Conservation (phyloP, 2,113 vertebrate genomes). For the Gracilinanus agilis region DNA sequence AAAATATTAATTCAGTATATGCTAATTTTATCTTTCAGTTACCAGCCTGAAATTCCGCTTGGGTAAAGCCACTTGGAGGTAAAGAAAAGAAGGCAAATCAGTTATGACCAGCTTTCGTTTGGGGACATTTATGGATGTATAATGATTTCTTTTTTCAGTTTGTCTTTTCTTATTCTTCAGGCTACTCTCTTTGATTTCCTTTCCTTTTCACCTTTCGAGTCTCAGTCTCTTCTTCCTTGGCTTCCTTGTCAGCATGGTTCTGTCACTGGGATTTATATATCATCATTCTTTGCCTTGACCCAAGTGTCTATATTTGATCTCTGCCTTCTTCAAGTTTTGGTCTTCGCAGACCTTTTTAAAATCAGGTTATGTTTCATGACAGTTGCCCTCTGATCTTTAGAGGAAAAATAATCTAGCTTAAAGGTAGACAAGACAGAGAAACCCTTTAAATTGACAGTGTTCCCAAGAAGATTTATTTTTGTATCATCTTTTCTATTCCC, state of each 20-base stretch:
- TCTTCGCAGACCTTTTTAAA: conserved; percentile 70
- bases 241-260: conserved; percentile 52
- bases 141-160: background rate
- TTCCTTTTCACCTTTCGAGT: conserved; percentile 70
- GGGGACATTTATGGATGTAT: background rate
- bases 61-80: background rate
- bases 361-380: conserved; percentile 70
- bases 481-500: conserved; percentile 31
- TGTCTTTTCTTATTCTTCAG: conserved; percentile 39
- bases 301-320: conserved; percentile 69
- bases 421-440: conserved; percentile 50
- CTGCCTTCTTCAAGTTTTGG: conserved; percentile 63
- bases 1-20: background rate
- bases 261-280: conserved; percentile 42
- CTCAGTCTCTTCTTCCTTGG: conserved; percentile 56
- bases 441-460: conserved; percentile 61
- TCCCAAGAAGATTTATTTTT: conserved; percentile 55
- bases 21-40: background rate
- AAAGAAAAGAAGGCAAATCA: background rate
- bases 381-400: conserved; percentile 59
- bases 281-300: conserved; percentile 56
- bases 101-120: background rate
- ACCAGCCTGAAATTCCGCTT: background rate
- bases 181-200: conserved; percentile 54
- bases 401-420: conserved; percentile 47